These are phyloP conservation scores for Manis javanica DNA, from an alignment of 2,797 vertebrate species.

Conservation along the genomic window DNA sequence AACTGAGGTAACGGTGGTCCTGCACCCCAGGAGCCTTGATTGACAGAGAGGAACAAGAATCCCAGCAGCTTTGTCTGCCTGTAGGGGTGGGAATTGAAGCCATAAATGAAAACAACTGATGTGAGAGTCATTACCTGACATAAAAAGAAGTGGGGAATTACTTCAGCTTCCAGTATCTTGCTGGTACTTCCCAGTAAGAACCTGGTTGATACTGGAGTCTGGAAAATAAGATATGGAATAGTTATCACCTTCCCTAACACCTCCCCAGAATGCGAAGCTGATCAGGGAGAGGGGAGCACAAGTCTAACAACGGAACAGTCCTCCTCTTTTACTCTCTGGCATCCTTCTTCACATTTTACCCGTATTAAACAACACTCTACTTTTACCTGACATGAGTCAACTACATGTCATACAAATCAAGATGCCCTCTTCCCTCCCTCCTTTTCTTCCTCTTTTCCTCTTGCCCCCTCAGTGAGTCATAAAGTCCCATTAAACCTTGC, in stretches of 20 bases:
- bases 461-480: not conserved
- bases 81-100: not conserved
- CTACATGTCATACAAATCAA: not conserved
- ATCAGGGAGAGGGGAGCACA: not conserved
- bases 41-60: not conserved
- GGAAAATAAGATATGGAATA: not conserved
- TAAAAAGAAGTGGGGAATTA: fast-evolving
- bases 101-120: not conserved
- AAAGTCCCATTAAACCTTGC: not conserved
- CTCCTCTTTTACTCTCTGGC: not conserved
- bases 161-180: not conserved
- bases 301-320: not conserved
- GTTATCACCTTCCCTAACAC: fast-evolving
- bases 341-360: not conserved
- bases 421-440: fast-evolving
- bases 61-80: not conserved
- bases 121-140: not conserved
- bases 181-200: not conserved
- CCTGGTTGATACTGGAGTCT: not conserved
- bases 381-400: not conserved
- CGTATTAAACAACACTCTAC: not conserved
- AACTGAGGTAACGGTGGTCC: not conserved
- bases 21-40: not conserved
- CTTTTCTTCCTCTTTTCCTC: not conserved
- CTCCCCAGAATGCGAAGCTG: too few relatives aligned